Conservation (phyloP, 2,888 invertebrate species). For the Agrochola macilenta region DNA sequence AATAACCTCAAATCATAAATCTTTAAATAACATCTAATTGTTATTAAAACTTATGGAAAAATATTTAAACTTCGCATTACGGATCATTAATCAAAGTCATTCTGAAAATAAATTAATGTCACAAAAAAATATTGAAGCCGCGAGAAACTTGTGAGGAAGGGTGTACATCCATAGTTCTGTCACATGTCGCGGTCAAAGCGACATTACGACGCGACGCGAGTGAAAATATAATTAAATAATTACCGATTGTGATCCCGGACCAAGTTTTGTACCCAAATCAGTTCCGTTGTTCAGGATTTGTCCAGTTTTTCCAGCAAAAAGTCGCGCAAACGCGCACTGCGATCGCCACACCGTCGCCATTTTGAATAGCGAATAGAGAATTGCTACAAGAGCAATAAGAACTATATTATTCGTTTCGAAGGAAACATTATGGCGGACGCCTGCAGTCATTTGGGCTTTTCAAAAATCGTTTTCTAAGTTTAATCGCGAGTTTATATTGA, state of each 20-base stretch:
- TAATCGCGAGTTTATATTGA: conserved; percentile 90
- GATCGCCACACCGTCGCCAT: conserved; percentile 90
- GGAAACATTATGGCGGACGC: conserved; percentile 91
- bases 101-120: conserved; percentile 67
- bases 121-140: conserved; percentile 62
- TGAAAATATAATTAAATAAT: conserved; percentile 87
- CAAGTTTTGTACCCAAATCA: conserved; percentile 85
- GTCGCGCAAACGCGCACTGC: conserved; percentile 88
- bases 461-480: conserved; percentile 91
- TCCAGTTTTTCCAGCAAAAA: conserved; percentile 87
- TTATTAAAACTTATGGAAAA: conserved; percentile 44
- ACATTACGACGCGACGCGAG: conserved; percentile 83
- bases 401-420: conserved; percentile 91
- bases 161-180: conserved; percentile 89
- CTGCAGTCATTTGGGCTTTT: conserved; percentile 90
- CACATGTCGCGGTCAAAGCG: conserved; percentile 89
- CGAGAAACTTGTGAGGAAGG: conserved; percentile 80
- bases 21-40: neutral
- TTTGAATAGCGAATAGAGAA: conserved; percentile 91
- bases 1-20: conserved; percentile 21
- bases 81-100: conserved; percentile 65
- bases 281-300: conserved; percentile 88
- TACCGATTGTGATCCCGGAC: conserved; percentile 87
- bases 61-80: conserved; percentile 48
- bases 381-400: conserved; percentile 91